These are phyloP conservation scores for Mesembrinibis cayennensis DNA, from an alignment of 2,113 vertebrate species.

Conservation along the genomic window DNA sequence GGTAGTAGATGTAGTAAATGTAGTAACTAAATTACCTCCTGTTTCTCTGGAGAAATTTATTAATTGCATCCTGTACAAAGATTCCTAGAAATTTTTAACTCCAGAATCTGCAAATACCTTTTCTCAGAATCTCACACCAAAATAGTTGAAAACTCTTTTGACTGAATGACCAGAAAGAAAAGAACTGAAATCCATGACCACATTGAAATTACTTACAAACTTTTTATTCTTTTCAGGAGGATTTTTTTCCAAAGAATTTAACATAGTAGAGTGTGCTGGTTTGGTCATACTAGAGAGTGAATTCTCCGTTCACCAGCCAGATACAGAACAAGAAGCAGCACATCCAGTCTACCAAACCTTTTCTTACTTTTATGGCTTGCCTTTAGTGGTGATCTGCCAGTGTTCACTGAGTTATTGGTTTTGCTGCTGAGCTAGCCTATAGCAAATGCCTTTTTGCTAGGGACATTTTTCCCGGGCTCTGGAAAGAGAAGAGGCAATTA, in stretches of 20 bases:
- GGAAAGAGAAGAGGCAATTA: neutral
- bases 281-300: neutral
- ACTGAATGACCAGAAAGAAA: neutral
- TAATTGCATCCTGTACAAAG: neutral
- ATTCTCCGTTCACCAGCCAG: neutral
- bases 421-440: neutral
- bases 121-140: neutral
- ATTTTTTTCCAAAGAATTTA: neutral
- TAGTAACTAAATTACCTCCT: neutral
- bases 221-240: neutral
- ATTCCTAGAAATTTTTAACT: neutral
- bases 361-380: neutral
- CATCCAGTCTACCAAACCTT: fast-evolving
- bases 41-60: neutral
- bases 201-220: neutral
- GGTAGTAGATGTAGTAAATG: neutral
- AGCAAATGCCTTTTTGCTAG: neutral
- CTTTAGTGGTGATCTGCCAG: neutral
- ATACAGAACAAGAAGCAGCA: neutral
- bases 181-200: neutral
- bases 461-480: neutral
- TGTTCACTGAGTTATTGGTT: neutral
- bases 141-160: neutral
- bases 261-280: neutral
- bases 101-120: neutral